Conservation (phyloP, 1,140 invertebrate genomes). For the Apis florea region DNA sequence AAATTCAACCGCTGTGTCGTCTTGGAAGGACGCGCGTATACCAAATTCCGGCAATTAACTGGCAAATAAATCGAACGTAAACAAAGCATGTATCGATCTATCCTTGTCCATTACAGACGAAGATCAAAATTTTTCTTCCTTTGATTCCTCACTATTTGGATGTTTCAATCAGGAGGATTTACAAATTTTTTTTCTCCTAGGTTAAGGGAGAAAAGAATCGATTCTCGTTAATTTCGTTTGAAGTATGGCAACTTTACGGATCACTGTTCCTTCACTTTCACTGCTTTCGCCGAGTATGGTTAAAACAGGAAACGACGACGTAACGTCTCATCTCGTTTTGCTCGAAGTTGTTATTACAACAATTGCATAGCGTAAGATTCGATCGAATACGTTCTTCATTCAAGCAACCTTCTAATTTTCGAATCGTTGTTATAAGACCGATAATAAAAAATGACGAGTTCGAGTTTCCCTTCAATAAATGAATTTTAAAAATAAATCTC, state of each 20-base stretch:
- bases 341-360: background rate
- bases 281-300: background rate
- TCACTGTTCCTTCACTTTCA: background rate
- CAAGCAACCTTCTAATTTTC: background rate
- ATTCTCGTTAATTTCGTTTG: constrained; percentile 31
- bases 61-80: constrained; percentile 34
- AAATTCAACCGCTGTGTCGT: background rate
- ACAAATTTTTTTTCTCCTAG: constrained; percentile 33
- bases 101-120: too few relatives aligned
- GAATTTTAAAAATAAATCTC: background rate
- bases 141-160: too few relatives aligned
- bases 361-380: background rate
- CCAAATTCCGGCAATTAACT: constrained; percentile 35
- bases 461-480: background rate
- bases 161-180: too few relatives aligned
- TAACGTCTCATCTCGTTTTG: background rate
- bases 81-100: background rate
- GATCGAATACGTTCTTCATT: background rate
- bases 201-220: too few relatives aligned
- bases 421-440: background rate
- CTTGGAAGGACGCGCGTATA: too few relatives aligned
- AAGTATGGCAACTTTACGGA: constrained; percentile 32
- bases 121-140: too few relatives aligned
- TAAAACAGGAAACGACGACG: background rate
- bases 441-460: background rate